Conservation (phyloP, 2,888 invertebrate genomes). For the Aquatica leii region DNA sequence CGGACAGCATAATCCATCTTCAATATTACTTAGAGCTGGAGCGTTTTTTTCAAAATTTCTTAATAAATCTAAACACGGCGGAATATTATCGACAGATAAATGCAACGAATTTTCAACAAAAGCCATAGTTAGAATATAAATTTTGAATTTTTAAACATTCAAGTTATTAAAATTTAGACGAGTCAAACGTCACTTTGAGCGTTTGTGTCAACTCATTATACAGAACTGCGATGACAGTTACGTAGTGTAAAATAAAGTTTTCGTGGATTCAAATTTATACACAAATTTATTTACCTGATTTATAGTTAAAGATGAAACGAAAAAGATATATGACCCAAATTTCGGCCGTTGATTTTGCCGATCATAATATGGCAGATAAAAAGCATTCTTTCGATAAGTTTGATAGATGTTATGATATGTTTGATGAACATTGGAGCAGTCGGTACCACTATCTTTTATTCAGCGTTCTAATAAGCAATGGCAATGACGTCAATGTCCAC, state of each 20-base stretch:
- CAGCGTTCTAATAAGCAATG: slow-evolving; percentile 35
- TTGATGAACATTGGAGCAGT: slow-evolving; percentile 38
- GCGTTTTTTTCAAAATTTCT: slow-evolving; percentile 20
- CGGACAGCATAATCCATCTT: slow-evolving; percentile 40
- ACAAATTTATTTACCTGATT: too few species aligned
- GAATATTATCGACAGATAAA: slow-evolving; percentile 16
- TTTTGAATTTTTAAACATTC: slow-evolving; percentile 2
- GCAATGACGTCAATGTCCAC: slow-evolving; percentile 35
- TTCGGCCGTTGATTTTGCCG: too few species aligned
- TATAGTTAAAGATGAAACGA: too few species aligned
- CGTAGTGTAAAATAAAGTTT: too few species aligned
- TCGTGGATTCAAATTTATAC: too few species aligned
- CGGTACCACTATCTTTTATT: slow-evolving; percentile 34
- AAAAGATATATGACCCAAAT: too few species aligned
- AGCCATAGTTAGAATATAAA: slow-evolving; percentile 8
- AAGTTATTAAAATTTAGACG: neutral
- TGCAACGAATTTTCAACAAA: neutral
- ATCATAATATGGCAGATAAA: too few species aligned
- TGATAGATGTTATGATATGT: slow-evolving; percentile 15
- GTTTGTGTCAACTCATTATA: too few species aligned
- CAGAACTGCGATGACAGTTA: too few species aligned
- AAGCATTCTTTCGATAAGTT: slow-evolving; percentile 17
- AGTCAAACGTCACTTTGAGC: too few species aligned
- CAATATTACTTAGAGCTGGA: slow-evolving; percentile 30
- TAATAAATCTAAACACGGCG: slow-evolving; percentile 24